Evolutionary conservation across 1,140 invertebrate genomes (phyloP).

Genomic region (Sitobion miscanthi): DNA sequence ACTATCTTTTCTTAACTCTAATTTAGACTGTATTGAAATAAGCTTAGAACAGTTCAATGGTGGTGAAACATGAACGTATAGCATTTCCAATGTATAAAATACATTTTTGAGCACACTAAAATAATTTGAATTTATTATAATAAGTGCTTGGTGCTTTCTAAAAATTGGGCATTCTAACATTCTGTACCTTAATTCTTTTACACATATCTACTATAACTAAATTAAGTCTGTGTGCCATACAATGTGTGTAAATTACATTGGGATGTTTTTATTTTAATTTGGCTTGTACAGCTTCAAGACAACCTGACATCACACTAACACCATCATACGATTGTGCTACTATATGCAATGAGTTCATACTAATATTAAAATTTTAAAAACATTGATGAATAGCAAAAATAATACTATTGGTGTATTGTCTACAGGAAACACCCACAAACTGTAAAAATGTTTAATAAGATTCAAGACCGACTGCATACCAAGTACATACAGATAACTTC

Average conservation of each 20-base stretch:
- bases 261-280: conserved; percentile 13
- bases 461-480: background rate
- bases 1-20: background rate
- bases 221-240: background rate
- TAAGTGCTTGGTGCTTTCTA: background rate
- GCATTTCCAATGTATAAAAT: conserved; percentile 14
- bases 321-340: conserved; percentile 2
- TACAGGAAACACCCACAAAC: background rate
- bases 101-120: background rate
- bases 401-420: background rate
- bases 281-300: background rate
- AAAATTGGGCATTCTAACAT: background rate
- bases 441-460: background rate
- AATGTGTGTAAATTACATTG: conserved; percentile 4
- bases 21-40: background rate
- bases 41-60: background rate
- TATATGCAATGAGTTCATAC: background rate
- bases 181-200: background rate
- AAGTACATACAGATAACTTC: background rate
- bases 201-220: background rate
- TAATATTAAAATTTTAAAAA: background rate
- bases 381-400: background rate
- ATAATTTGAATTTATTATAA: background rate
- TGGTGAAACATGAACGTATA: conserved; percentile 3
- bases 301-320: background rate